A percentile compares a stretch with the other conserved stretches of the same genome.
Conservation (phyloP, 2,888 invertebrate species). For the Xanthostigma xanthostigma region DNA sequence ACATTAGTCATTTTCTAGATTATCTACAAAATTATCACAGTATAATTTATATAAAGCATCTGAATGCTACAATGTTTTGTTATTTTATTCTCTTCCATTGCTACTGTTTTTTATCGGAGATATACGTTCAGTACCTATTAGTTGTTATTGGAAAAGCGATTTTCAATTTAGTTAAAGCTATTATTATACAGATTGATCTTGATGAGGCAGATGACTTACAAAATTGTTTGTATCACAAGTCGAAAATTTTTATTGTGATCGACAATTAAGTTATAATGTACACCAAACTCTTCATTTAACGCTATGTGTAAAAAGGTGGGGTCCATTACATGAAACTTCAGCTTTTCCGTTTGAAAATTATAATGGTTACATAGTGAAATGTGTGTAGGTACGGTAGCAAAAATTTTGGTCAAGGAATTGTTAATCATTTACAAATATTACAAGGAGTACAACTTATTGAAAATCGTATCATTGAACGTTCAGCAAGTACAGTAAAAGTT, state of each 20-base stretch:
- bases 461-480: constrained; percentile 4
- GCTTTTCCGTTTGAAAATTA: constrained; percentile 15
- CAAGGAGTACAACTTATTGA: constrained; percentile 11
- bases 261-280: constrained; percentile 13
- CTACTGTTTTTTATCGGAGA: constrained; percentile 10
- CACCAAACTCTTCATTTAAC: constrained; percentile 14
- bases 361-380: constrained; percentile 13
- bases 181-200: constrained; percentile 5
- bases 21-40: constrained; percentile 8
- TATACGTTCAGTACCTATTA: constrained; percentile 15
- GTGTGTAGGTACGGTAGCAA: constrained; percentile 13
- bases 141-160: constrained; percentile 12
- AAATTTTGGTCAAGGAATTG: constrained; percentile 11
- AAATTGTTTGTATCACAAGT: constrained; percentile 13
- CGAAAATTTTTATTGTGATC: constrained; percentile 9
- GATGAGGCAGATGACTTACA: constrained; percentile 9
- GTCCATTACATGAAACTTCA: constrained; percentile 14
- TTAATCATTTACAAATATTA: constrained; percentile 10
- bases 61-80: constrained; percentile 11
- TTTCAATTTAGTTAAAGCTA: constrained; percentile 11
- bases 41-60: constrained; percentile 12
- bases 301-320: constrained; percentile 14
- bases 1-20: constrained; percentile 12
- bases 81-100: constrained; percentile 14
- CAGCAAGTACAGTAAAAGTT: neutral